Percentiles rank a stretch among this genome's conserved stretches.
Conservation (phyloP, 2,888 invertebrate genomes). For the Colletes collaris region DNA sequence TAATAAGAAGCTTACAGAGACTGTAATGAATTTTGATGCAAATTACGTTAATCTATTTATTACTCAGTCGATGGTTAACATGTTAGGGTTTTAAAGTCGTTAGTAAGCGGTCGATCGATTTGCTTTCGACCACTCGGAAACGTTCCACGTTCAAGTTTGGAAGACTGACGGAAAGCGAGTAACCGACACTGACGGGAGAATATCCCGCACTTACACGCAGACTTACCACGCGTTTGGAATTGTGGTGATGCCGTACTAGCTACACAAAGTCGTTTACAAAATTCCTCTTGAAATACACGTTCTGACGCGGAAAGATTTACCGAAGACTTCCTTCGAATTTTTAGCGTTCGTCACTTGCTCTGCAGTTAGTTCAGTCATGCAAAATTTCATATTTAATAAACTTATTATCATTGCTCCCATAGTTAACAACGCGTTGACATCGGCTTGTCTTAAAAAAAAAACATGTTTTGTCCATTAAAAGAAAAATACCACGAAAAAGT, state of each 20-base stretch:
- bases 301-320: slow-evolving; percentile 12
- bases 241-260: slow-evolving; percentile 32
- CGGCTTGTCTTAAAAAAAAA: no score
- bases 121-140: neutral
- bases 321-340: slow-evolving; percentile 28
- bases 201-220: neutral
- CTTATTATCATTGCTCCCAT: no score
- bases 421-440: no score
- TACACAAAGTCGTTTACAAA: neutral
- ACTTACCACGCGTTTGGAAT: slow-evolving; percentile 35
- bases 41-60: no score
- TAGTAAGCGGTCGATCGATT: neutral
- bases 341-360: slow-evolving; percentile 13
- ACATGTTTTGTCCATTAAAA: no score
- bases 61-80: no score
- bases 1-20: no score
- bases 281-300: neutral
- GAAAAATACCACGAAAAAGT: no score
- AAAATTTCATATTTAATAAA: no score
- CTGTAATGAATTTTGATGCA: no score
- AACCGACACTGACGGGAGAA: neutral
- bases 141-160: neutral
- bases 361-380: no score
- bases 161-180: neutral
- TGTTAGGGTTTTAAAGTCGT: no score